Percentiles rank a stretch among this genome's conserved stretches.
These are phyloP conservation scores for Prolemur simus DNA, from an alignment of 2,113 vertebrate species.

Conservation along the genomic window DNA sequence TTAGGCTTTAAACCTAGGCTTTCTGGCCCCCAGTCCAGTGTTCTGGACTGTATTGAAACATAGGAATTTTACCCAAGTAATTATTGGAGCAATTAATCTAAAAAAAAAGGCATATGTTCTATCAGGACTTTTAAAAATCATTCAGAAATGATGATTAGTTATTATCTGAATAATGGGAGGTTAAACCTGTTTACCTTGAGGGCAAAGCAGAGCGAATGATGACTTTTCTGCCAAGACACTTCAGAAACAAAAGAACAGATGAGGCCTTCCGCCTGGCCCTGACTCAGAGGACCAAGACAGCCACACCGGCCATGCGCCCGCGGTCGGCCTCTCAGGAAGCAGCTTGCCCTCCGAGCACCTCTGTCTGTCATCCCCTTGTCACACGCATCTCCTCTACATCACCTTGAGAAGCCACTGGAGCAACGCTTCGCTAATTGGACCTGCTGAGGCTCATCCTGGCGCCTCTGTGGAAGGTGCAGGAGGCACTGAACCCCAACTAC, in stretches of 20 bases:
- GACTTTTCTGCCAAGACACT: background rate
- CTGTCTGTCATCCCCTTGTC: background rate
- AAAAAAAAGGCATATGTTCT: background rate
- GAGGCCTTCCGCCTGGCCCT: accelerated
- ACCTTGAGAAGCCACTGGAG: slow-evolving; percentile 8
- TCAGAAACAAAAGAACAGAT: background rate
- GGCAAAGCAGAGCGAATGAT: background rate
- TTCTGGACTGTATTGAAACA: background rate
- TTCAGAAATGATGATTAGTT: background rate
- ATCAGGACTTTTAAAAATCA: background rate
- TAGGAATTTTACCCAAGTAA: background rate
- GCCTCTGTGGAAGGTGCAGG: too few species aligned
- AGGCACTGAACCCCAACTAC: background rate
- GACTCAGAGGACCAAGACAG: background rate
- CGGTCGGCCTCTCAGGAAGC: accelerated
- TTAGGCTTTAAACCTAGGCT: background rate
- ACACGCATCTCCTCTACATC: background rate
- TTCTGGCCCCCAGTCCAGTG: background rate
- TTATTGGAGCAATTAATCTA: background rate
- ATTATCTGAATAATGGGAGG: background rate
- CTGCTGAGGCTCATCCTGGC: background rate
- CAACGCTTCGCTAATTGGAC: background rate
- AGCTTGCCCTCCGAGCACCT: background rate
- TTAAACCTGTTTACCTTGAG: background rate
- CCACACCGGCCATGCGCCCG: accelerated